Base-by-base conservation (phyloP, 2,797 vertebrate genomes). In the Malacoraja senta region DNA sequence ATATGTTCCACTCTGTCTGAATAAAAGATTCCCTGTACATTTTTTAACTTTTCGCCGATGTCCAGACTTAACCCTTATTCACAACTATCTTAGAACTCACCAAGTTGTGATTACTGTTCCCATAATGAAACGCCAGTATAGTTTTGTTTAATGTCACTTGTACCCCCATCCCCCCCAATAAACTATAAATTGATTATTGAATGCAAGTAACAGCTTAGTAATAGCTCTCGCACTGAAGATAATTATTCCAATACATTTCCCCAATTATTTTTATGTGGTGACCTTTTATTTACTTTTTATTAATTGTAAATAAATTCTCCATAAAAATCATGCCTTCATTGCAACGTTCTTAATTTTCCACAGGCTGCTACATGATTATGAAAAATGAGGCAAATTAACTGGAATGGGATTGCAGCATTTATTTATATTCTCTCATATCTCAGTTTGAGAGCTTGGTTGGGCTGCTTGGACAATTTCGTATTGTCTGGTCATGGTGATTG, bases 401-500 rank as follows among this genome's bases (percentile, higher is more conserved):
- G 32, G n/a, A 88, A 88, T 32, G n/a, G 58, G 29, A 65, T 61
- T 63, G n/a, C 61, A 88, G 6, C 61, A 8, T 13, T 17, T 32
- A 32, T 13, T 65, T 65, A 65, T 29, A n/a, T 61, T 84, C 9
- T 84, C 26, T 15, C 53, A n/a, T 84, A 13, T 8, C n/a, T 88
- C 61, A 65, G 84, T 32, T 32, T 68, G 29, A 12, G 61, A 35
- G 63, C 65, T 17, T 32, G 63, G 63, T 21, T 2, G 17, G n/a
- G 29, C n/a, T 88, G 21, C 84, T 68, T 63, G 35, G 17, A n/a
- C 84, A 88, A 88, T 88, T 68, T 68, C 61, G 68, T 68, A 88
- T 86, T 86, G 58, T n/a, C 29, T 32, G 0, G 29, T 86, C 29
- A 86, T n/a, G n/a, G 26, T 32, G 29, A 8, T 86, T 86, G 83